Evolutionary conservation across 2,797 vertebrate species (phyloP).

Genomic region (Lagocephalus sceleratus): DNA sequence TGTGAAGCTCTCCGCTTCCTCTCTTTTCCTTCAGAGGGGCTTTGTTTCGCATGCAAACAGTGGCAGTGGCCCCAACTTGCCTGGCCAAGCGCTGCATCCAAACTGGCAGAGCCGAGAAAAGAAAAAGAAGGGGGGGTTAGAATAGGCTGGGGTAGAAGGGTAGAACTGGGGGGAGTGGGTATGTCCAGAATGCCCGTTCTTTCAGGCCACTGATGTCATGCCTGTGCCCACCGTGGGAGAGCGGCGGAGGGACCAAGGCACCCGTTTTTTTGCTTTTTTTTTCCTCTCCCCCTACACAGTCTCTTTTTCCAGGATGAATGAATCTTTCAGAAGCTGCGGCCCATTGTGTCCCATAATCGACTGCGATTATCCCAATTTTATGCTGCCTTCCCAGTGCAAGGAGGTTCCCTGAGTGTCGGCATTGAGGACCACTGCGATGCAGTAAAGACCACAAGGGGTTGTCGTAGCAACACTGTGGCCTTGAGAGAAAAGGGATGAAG

Average conservation of each 20-base stretch:
- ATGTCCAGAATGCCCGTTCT: slow-evolving; percentile 75
- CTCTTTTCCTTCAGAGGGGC: slow-evolving; percentile 75
- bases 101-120: slow-evolving; percentile 71
- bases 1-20: slow-evolving; percentile 81
- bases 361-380: slow-evolving; percentile 82
- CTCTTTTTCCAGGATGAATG: slow-evolving; percentile 79
- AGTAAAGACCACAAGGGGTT: slow-evolving; percentile 70
- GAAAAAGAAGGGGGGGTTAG: slow-evolving; percentile 27
- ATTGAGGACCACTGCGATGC: slow-evolving; percentile 71
- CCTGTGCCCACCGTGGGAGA: slow-evolving; percentile 84
- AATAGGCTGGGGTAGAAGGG: slow-evolving; percentile 45
- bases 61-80: slow-evolving; percentile 71
- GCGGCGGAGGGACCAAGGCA: slow-evolving; percentile 67
- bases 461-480: slow-evolving; percentile 75
- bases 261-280: slow-evolving; percentile 59
- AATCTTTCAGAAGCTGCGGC: slow-evolving; percentile 78
- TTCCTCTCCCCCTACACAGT: slow-evolving; percentile 49
- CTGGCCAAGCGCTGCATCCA: slow-evolving; percentile 71
- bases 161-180: slow-evolving; percentile 49
- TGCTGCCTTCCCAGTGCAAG: slow-evolving; percentile 76
- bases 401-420: slow-evolving; percentile 70
- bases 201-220: slow-evolving; percentile 82
- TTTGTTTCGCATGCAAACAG: slow-evolving; percentile 81
- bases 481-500: slow-evolving; percentile 61
- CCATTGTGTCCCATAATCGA: slow-evolving; percentile 80